Conservation (phyloP, 2,113 vertebrate genomes). For the Myrmecobius fasciatus region DNA sequence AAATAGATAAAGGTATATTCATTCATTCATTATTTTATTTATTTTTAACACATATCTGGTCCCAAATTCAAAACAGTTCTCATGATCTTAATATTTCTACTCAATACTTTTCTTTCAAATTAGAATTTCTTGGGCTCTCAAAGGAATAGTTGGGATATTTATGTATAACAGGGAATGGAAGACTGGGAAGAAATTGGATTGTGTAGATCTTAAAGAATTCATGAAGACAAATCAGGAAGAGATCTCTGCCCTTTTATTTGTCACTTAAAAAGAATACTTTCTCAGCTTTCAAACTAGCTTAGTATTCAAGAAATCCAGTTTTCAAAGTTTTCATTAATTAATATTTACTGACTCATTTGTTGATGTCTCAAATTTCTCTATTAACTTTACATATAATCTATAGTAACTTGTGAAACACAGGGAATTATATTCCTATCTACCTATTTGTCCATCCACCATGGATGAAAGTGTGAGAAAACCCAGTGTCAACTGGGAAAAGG, state of each 20-base stretch:
- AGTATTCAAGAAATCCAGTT: neutral
- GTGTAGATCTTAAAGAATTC: neutral
- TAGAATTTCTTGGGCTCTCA: neutral
- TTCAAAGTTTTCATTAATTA: neutral
- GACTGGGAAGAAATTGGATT: neutral
- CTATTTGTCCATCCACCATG: neutral
- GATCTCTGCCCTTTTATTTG: neutral
- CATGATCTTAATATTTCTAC: neutral
- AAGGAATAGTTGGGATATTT: neutral
- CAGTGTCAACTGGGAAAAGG: neutral
- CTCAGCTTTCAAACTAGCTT: neutral
- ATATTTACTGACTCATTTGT: neutral
- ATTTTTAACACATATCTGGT: too few relatives aligned
- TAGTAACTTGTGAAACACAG: neutral
- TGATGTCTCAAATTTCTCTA: neutral
- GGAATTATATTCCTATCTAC: neutral
- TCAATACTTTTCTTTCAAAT: neutral
- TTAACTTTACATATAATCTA: neutral
- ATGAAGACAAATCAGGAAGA: neutral
- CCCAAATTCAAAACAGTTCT: too few relatives aligned
- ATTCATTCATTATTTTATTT: too few relatives aligned
- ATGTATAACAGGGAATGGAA: neutral
- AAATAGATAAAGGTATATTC: too few relatives aligned
- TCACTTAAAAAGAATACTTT: neutral
- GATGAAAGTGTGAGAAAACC: neutral